Percentiles rank a stretch among this genome's conserved stretches.
phyloP scores from a whole-genome alignment of 1,140 invertebrate species.

The Apis laboriosa region DNA sequence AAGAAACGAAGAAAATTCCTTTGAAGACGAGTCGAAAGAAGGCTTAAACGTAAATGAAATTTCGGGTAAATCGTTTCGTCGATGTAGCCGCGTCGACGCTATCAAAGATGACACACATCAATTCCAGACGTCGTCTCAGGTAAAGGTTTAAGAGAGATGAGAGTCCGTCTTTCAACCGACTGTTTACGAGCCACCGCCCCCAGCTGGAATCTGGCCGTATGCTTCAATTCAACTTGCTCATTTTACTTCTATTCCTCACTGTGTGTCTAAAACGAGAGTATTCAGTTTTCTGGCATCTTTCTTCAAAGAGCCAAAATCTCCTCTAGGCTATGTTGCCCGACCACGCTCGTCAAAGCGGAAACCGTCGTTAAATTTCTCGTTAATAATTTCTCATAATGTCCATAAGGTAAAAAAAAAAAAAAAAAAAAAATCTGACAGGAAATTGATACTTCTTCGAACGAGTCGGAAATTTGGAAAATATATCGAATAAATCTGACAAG shows the following conservation, averaged over 20 bases:
- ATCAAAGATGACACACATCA: neutral
- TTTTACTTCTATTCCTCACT: conserved; percentile 15
- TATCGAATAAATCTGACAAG: no score
- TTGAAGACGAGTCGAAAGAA: neutral
- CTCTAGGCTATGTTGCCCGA: neutral
- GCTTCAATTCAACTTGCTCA: conserved; percentile 15
- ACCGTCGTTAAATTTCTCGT: neutral
- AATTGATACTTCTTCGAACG: no score
- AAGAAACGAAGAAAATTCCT: neutral
- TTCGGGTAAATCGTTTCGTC: neutral
- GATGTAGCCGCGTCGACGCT: neutral
- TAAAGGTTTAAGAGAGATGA: conserved; percentile 9
- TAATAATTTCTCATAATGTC: no score
- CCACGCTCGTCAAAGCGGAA: neutral
- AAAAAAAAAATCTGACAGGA: no score
- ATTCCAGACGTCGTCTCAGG: conserved; percentile 3
- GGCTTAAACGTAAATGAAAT: conserved; percentile 7
- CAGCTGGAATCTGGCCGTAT: neutral
- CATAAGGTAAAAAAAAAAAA: no score
- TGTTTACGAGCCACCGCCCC: conserved; percentile 29
- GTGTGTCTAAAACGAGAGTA: neutral
- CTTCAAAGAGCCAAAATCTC: neutral
- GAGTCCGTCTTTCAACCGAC: conserved; percentile 13
- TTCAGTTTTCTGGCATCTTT: neutral
- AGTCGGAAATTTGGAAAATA: no score